These are phyloP conservation scores for Telmatochromis bifrenatus DNA, from an alignment of 2,113 vertebrate genomes.

Conservation along the genomic window DNA sequence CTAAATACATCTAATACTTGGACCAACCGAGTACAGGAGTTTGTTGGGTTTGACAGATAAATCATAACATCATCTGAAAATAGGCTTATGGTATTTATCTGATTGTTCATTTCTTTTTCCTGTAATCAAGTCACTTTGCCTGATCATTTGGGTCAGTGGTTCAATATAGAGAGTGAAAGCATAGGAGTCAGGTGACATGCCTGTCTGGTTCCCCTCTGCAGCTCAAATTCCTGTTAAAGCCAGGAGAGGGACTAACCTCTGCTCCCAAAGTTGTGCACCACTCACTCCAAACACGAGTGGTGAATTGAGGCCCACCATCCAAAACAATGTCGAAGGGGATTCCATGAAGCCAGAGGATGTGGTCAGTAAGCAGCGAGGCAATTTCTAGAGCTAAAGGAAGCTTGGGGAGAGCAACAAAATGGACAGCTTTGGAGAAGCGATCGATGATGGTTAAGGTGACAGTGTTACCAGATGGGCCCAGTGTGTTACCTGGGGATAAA, in stretches of 20 bases:
- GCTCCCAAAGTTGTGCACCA: background rate
- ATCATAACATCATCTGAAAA: background rate
- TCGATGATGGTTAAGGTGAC: background rate
- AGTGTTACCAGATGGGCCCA: background rate
- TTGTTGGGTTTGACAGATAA: background rate
- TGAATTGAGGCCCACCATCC: rapidly evolving
- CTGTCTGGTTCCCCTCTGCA: background rate
- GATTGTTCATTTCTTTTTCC: background rate
- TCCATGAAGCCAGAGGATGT: background rate
- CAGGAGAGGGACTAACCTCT: background rate
- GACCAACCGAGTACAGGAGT: background rate
- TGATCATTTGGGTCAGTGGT: background rate
- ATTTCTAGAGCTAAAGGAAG: background rate
- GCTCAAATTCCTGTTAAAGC: background rate
- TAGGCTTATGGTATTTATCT: background rate
- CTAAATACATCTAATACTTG: background rate
- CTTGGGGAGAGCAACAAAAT: background rate
- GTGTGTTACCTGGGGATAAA: background rate
- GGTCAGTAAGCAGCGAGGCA: background rate
- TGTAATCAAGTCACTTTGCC: background rate
- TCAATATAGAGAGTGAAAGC: background rate
- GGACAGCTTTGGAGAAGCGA: background rate
- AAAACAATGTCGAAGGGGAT: background rate
- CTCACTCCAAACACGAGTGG: background rate
- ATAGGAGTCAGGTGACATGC: background rate